phyloP scores from a whole-genome alignment of 2,797 vertebrate species.

The Phataginus tricuspis region DNA sequence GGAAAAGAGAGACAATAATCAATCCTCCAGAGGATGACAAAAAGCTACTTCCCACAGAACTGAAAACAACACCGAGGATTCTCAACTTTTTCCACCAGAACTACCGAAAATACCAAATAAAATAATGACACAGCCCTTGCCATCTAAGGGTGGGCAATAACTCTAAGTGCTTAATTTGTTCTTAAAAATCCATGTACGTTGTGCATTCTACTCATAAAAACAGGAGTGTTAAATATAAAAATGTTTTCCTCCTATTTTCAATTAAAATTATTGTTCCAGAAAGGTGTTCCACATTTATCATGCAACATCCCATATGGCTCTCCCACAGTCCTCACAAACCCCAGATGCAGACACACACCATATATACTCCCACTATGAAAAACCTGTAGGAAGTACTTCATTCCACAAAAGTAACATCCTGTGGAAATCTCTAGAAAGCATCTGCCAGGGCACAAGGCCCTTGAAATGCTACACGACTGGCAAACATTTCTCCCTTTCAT shows the following conservation, averaged over 20 bases:
- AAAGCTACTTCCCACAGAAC: not conserved
- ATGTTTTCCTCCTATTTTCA: not conserved
- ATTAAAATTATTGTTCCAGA: constrained; percentile 21
- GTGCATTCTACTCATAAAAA: not conserved
- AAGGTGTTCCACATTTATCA: not conserved
- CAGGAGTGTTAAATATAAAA: not conserved
- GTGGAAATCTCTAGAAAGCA: not conserved
- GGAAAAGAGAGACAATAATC: constrained; percentile 6
- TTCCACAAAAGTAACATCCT: not conserved
- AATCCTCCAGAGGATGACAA: not conserved
- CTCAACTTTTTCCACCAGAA: constrained; percentile 30
- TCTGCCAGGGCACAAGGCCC: not conserved
- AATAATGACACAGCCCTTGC: not conserved
- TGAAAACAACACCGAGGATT: constrained; percentile 2
- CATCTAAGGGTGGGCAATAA: not conserved
- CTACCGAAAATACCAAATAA: not conserved
- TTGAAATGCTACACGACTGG: not conserved
- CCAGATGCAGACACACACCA: not conserved
- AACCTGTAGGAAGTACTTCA: not conserved
- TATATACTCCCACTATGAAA: not conserved
- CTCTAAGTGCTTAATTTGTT: not conserved
- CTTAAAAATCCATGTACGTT: not conserved
- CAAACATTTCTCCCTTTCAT: not conserved
- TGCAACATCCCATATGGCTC: not conserved
- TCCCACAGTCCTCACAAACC: not conserved